Conservation (phyloP, 2,113 vertebrate species). For the Empidonax traillii region DNA sequence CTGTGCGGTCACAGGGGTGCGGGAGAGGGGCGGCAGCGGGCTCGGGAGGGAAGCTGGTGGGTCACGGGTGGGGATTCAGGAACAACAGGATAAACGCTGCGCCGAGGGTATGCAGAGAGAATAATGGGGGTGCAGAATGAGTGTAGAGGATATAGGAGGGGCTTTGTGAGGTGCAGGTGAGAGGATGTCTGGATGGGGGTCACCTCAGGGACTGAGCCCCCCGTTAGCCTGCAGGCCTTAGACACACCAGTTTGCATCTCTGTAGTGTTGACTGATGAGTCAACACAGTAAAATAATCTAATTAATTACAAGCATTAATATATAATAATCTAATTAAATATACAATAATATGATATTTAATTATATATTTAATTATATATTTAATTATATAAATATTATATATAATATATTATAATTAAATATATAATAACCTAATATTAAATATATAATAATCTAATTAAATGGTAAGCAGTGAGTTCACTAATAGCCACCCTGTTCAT, state of each 20-base stretch:
- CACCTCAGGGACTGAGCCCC: background rate
- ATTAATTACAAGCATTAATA: background rate
- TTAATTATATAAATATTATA: too few species aligned
- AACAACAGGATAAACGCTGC: background rate
- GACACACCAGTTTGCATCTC: too few species aligned
- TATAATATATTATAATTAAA: too few species aligned
- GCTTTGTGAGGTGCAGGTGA: background rate
- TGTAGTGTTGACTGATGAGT: background rate
- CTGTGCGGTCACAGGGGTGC: too few species aligned
- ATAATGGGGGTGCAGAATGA: background rate
- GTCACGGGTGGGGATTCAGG: background rate
- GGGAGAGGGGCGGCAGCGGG: background rate
- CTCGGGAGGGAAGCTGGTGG: background rate
- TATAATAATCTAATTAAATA: too few species aligned
- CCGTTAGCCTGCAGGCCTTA: rapidly evolving
- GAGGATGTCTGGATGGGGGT: rapidly evolving
- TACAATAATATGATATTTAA: too few species aligned
- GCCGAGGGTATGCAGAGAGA: background rate
- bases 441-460: too few species aligned
- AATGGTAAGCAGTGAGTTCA: rapidly evolving
- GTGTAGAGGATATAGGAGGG: rapidly evolving
- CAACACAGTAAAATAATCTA: background rate
- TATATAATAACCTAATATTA: too few species aligned
- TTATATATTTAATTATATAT: too few species aligned
- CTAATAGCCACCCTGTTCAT: background rate